Conservation (phyloP, 2,888 invertebrate genomes). For the Melikaiella ostensackeni region DNA sequence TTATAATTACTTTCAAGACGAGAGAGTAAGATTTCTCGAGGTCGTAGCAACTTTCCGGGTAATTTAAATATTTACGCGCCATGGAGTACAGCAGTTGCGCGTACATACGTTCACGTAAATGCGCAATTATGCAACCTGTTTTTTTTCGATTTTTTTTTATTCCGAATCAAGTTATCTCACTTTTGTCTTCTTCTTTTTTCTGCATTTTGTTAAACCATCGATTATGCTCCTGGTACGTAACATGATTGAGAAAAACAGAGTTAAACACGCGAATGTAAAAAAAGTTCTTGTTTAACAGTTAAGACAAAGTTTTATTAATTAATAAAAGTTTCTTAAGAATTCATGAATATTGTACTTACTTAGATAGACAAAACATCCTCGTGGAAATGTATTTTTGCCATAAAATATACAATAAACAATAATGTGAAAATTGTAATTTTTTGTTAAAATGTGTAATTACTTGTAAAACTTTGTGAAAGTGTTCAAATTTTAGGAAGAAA, state of each 20-base stretch:
- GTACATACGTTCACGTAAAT: constrained; percentile 35
- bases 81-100: constrained; percentile 51
- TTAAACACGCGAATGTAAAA: not conserved
- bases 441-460: no score
- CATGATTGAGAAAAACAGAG: not conserved
- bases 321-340: not conserved
- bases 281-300: not conserved
- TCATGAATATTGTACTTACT: not conserved
- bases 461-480: no score
- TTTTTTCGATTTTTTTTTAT: constrained; percentile 11
- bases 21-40: constrained; percentile 48
- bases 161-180: constrained; percentile 23
- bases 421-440: no score
- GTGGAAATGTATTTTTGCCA: no score
- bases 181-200: not conserved
- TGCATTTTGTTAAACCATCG: not conserved
- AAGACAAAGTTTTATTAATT: not conserved
- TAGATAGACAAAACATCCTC: no score
- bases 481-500: no score
- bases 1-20: constrained; percentile 36
- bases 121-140: constrained; percentile 29
- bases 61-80: constrained; percentile 55
- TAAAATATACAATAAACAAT: no score
- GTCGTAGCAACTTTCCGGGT: constrained; percentile 46
- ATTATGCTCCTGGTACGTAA: constrained; percentile 1